Evolutionary conservation across 2,113 vertebrate genomes (phyloP).

Genomic region (Pitta sordida): DNA sequence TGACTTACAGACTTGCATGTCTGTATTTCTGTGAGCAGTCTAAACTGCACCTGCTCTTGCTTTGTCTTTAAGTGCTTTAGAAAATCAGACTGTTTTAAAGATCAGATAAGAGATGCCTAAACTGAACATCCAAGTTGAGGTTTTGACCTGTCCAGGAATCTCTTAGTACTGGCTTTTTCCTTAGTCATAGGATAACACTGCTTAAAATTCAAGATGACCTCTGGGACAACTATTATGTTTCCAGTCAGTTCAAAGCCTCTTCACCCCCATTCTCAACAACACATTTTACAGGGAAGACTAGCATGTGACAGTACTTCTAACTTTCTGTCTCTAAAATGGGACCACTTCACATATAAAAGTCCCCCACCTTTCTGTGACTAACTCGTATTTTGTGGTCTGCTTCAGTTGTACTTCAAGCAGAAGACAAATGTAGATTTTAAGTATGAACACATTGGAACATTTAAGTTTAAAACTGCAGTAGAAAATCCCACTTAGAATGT

Average conservation of each 20-base stretch:
- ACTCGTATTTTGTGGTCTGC: background rate
- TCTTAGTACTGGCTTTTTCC: background rate
- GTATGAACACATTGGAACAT: background rate
- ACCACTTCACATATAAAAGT: background rate
- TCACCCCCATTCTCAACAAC: background rate
- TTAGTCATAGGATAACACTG: background rate
- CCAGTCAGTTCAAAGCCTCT: background rate
- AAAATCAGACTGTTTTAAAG: background rate
- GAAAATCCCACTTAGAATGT: background rate
- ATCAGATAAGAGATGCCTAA: background rate
- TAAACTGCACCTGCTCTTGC: background rate
- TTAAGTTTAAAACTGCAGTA: background rate
- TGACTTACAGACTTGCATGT: rapidly evolving
- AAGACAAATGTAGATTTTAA: background rate
- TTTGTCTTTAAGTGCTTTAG: background rate
- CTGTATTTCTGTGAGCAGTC: background rate
- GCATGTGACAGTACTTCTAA: background rate
- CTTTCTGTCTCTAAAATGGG: background rate
- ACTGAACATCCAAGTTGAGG: background rate
- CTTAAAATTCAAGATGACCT: background rate
- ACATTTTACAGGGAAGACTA: background rate
- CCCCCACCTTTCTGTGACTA: background rate
- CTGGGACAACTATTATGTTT: background rate
- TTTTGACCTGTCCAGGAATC: background rate
- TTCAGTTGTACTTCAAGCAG: background rate